Conservation (phyloP, 2,113 vertebrate genomes). For the Nerophis ophidion region DNA sequence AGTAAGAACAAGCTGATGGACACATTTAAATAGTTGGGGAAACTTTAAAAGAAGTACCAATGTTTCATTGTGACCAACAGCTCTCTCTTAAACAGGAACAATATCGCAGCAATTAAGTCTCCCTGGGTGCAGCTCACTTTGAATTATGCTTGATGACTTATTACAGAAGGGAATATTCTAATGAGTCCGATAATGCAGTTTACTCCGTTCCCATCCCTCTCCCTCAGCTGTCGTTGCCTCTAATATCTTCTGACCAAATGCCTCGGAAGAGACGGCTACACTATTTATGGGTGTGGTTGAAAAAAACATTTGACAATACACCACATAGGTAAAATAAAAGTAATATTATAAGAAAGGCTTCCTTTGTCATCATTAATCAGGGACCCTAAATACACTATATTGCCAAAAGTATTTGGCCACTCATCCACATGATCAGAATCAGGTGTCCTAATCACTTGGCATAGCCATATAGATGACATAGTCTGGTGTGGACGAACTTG, state of each 20-base stretch:
- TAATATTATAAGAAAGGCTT: conserved; percentile 5
- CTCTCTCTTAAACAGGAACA: conserved; percentile 14
- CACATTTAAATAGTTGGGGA: background rate
- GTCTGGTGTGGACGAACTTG: no score
- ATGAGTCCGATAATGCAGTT: conserved; percentile 32
- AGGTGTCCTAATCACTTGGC: no score
- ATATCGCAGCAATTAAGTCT: conserved; percentile 17
- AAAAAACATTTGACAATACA: conserved; percentile 1
- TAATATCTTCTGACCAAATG: conserved; percentile 29
- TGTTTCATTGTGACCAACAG: conserved; percentile 16
- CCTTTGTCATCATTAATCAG: conserved; percentile 11
- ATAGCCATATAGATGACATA: no score
- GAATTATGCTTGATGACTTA: conserved; percentile 31
- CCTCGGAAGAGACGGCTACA: conserved; percentile 28
- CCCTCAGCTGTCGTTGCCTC: conserved; percentile 18
- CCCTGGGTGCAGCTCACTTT: conserved; percentile 23
- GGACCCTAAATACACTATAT: background rate
- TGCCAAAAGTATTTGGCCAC: no score
- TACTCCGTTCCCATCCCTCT: conserved; percentile 39
- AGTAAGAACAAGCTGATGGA: background rate
- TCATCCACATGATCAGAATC: no score
- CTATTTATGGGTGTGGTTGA: conserved; percentile 2
- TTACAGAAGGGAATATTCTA: conserved; percentile 30
- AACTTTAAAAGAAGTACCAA: background rate
- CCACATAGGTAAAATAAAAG: conserved; percentile 12